Conservation (phyloP, 1,140 invertebrate genomes). For the Drosophila tani region DNA sequence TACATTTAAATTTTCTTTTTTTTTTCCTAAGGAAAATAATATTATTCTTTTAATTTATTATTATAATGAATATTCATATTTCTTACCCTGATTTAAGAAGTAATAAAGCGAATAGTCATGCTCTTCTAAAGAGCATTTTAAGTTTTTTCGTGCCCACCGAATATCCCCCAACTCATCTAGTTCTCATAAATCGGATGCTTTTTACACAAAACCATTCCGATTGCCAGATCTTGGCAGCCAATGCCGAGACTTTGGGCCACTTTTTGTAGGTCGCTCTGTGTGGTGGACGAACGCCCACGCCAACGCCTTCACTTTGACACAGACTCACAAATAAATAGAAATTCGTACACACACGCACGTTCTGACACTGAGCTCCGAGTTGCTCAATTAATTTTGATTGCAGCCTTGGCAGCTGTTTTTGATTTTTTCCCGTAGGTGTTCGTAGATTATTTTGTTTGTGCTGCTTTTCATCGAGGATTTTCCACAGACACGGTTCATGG, state of each 20-base stretch:
- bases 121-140: slow-evolving; percentile 2
- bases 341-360: slow-evolving; percentile 25
- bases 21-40: too few species aligned
- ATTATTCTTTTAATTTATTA: too few species aligned
- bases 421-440: slow-evolving; percentile 50
- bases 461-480: slow-evolving; percentile 47
- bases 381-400: slow-evolving; percentile 81
- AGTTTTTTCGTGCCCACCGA: neutral
- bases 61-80: too few species aligned
- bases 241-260: slow-evolving; percentile 31
- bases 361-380: slow-evolving; percentile 62
- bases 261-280: slow-evolving; percentile 62
- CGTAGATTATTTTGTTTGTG: slow-evolving; percentile 34
- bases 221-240: slow-evolving; percentile 44
- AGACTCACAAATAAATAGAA: slow-evolving; percentile 39
- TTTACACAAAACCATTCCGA: slow-evolving; percentile 66
- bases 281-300: slow-evolving; percentile 54
- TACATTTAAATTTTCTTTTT: too few species aligned
- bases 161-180: slow-evolving; percentile 4
- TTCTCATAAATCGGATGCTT: slow-evolving; percentile 64
- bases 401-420: slow-evolving; percentile 77
- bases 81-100: too few species aligned
- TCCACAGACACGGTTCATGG: slow-evolving; percentile 53
- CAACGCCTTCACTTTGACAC: slow-evolving; percentile 74
- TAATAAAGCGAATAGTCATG: neutral